Evolutionary conservation across 2,797 vertebrate genomes (phyloP).

Genomic region (Aldrovandia affinis): DNA sequence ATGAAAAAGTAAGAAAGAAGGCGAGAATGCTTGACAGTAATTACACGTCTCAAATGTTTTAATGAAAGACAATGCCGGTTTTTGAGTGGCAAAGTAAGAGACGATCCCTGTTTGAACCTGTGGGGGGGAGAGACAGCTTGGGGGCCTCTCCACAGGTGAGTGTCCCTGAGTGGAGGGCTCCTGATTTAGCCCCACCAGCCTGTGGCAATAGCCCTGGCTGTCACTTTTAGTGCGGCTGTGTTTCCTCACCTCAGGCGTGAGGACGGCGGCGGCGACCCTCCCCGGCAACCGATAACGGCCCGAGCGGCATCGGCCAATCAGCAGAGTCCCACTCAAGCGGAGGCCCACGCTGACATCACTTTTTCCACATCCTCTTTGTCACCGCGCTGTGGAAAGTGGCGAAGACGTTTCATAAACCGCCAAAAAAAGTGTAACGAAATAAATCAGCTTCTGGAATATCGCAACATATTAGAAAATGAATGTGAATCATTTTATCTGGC

Average conservation of each 20-base stretch:
- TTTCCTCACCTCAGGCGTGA: background rate
- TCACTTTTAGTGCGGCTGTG: background rate
- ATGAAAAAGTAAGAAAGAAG: constrained; percentile 21
- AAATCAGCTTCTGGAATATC: background rate
- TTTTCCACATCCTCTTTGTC: constrained; percentile 19
- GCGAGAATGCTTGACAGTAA: constrained; percentile 31
- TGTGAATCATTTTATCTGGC: background rate
- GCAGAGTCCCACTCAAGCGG: background rate
- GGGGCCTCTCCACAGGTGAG: background rate
- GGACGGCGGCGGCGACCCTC: background rate
- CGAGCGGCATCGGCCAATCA: background rate
- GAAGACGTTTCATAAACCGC: background rate
- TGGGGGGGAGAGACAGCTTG: background rate
- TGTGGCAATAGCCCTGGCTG: constrained; percentile 5
- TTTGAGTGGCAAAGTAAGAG: background rate
- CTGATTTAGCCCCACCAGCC: background rate
- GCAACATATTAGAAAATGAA: background rate
- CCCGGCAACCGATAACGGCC: background rate
- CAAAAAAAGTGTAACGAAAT: background rate
- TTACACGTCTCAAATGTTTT: constrained; percentile 20
- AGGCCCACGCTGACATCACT: constrained; percentile 8
- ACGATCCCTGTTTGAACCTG: background rate
- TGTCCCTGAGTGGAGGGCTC: background rate
- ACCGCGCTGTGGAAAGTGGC: background rate
- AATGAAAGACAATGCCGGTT: background rate